These are phyloP conservation scores for Eolophus roseicapilla DNA, from an alignment of 2,113 vertebrate species.

Conservation along the genomic window DNA sequence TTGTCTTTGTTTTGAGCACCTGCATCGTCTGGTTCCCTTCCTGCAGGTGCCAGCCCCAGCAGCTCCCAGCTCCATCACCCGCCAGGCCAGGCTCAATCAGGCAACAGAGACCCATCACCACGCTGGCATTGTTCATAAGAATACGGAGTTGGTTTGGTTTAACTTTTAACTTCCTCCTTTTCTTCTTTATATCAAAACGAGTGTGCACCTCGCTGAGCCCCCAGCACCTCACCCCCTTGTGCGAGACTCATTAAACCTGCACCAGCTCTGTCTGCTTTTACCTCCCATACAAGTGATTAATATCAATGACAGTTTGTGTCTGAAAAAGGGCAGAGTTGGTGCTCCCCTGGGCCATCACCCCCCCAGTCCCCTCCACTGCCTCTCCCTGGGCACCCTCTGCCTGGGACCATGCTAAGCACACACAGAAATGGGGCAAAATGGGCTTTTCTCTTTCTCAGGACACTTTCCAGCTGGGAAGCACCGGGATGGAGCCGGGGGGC, in stretches of 20 bases:
- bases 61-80: neutral
- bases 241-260: accelerated
- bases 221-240: neutral
- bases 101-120: neutral
- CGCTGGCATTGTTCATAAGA: accelerated
- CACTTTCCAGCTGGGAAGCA: neutral
- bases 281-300: neutral
- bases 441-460: neutral
- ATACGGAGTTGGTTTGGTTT: accelerated
- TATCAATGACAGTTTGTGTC: neutral
- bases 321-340: neutral
- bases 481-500: accelerated
- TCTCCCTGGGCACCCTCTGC: accelerated
- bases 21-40: neutral
- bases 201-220: accelerated
- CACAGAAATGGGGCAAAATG: accelerated
- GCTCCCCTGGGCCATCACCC: neutral
- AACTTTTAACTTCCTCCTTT: neutral
- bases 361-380: accelerated
- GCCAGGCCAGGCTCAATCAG: neutral
- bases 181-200: neutral
- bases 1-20: neutral
- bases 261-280: neutral
- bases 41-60: constrained; percentile 10
- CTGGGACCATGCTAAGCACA: accelerated